A percentile compares a stretch with the other conserved stretches of the same genome.
Evolutionary conservation across 1,140 invertebrate species (phyloP).

Genomic region (Drosophila prosaltans): DNA sequence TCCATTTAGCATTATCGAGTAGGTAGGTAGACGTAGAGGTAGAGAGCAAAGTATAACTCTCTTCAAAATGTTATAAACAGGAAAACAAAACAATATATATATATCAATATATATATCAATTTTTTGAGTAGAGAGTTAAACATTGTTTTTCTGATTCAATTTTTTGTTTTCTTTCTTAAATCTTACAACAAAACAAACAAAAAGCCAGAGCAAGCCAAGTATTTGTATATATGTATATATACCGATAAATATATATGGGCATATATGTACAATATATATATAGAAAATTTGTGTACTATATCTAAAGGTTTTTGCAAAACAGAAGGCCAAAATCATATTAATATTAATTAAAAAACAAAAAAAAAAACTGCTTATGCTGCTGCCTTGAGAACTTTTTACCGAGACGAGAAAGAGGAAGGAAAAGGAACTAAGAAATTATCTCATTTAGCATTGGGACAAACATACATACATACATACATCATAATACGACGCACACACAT

Average conservation of each 20-base stretch:
- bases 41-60: neutral
- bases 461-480: neutral
- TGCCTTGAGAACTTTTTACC: slow-evolving; percentile 2
- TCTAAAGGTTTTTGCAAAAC: slow-evolving; percentile 26
- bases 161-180: slow-evolving; percentile 18
- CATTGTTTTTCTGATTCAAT: slow-evolving; percentile 11
- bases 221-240: slow-evolving; percentile 55
- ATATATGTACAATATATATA: slow-evolving; percentile 35
- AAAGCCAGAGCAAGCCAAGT: slow-evolving; percentile 60
- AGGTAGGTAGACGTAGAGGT: neutral
- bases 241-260: slow-evolving; percentile 29
- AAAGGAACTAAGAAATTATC: slow-evolving; percentile 12
- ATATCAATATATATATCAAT: neutral
- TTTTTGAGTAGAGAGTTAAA: slow-evolving; percentile 6
- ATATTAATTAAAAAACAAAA: slow-evolving; percentile 3
- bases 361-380: neutral
- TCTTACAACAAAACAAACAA: slow-evolving; percentile 40
- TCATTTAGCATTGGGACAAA: slow-evolving; percentile 23
- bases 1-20: neutral
- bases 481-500: neutral
- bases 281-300: slow-evolving; percentile 26
- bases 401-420: slow-evolving; percentile 7
- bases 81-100: slow-evolving; percentile 15
- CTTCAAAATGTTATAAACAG: neutral
- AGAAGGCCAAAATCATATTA: slow-evolving; percentile 31